These are phyloP conservation scores for Fragum whitleyi DNA, from an alignment of 2,888 invertebrate genomes.

Conservation along the genomic window DNA sequence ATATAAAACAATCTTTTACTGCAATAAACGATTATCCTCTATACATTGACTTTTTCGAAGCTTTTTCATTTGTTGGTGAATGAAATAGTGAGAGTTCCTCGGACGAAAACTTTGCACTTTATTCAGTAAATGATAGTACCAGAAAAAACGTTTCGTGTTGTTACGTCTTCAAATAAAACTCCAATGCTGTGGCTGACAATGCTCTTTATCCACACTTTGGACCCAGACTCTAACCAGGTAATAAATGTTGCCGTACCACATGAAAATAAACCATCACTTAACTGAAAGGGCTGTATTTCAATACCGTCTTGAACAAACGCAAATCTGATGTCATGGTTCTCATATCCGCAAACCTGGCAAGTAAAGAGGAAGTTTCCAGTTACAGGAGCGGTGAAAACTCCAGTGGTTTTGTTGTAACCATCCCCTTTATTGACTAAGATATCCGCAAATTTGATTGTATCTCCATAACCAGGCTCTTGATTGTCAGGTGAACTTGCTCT, in stretches of 20 bases:
- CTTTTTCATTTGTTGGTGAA: no score
- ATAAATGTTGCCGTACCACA: not conserved
- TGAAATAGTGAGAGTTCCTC: no score
- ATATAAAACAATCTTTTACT: no score
- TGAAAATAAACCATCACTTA: not conserved
- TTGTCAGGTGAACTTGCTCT: not conserved
- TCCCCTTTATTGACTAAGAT: not conserved
- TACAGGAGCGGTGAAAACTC: conserved; percentile 11
- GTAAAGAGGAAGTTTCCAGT: not conserved
- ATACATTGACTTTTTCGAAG: no score
- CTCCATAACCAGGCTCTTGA: not conserved
- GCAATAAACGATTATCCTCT: no score
- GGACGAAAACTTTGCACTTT: no score
- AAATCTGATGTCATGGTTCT: not conserved
- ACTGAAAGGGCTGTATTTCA: not conserved
- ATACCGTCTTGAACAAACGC: not conserved
- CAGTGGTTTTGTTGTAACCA: not conserved
- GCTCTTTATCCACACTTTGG: not conserved
- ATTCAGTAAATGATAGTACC: not conserved
- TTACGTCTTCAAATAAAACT: not conserved
- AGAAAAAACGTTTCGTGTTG: not conserved
- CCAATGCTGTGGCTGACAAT: not conserved
- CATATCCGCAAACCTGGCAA: not conserved
- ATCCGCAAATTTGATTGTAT: not conserved
- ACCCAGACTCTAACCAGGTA: not conserved